These are phyloP conservation scores for Silurus aristotelis DNA, from an alignment of 2,797 vertebrate genomes.

Conservation along the genomic window DNA sequence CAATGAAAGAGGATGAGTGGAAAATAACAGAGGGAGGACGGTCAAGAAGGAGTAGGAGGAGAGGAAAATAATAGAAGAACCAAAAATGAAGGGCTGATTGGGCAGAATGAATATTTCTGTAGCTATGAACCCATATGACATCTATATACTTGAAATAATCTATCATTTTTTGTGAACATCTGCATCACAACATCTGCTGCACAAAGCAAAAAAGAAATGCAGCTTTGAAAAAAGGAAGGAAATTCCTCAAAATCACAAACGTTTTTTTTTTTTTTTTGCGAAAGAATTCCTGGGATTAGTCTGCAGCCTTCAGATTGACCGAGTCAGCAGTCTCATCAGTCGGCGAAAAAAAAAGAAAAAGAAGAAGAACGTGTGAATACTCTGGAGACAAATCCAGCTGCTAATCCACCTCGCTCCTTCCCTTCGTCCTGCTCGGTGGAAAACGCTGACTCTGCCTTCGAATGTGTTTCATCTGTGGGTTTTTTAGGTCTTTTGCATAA, in stretches of 20 bases:
- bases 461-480: neutral
- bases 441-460: neutral
- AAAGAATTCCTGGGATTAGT: neutral
- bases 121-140: neutral
- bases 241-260: too few relatives aligned
- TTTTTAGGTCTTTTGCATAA: neutral
- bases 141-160: neutral
- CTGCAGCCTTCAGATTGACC: neutral
- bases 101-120: neutral
- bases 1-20: neutral
- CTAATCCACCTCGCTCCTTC: neutral
- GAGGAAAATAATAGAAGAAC: neutral
- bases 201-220: neutral
- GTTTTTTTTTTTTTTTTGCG: too few relatives aligned
- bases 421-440: constrained; percentile 1
- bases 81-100: neutral
- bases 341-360: neutral
- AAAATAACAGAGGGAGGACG: neutral
- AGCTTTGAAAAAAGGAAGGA: neutral
- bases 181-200: neutral
- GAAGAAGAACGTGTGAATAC: neutral
- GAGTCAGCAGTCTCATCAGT: neutral
- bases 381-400: constrained; percentile 1
- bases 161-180: neutral
- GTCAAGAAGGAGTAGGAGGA: too few relatives aligned